Percentiles rank a stretch among this genome's conserved stretches.
phyloP scores from a whole-genome alignment of 2,888 invertebrate genomes.

The Biston stratarius region DNA sequence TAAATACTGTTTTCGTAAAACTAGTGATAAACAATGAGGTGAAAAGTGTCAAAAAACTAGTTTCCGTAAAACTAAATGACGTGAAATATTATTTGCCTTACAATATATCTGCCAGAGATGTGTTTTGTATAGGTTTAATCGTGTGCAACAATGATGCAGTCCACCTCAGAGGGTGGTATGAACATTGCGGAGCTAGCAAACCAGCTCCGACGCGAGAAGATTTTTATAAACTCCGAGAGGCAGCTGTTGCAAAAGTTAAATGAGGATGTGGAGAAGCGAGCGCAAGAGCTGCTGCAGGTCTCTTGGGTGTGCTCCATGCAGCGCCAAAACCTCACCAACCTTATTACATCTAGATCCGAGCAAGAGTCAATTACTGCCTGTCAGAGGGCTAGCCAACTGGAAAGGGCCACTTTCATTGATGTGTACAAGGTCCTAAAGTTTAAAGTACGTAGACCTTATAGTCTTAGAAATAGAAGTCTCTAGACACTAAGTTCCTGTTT shows the following conservation, averaged over 20 bases:
- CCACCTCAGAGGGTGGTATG: slow-evolving; percentile 80
- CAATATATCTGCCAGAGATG: slow-evolving; percentile 54
- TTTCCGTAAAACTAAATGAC: slow-evolving; percentile 58
- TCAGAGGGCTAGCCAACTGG: slow-evolving; percentile 84
- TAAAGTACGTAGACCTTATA: slow-evolving; percentile 85
- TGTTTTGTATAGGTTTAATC: slow-evolving; percentile 54
- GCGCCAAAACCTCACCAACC: slow-evolving; percentile 91
- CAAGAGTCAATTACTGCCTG: slow-evolving; percentile 92
- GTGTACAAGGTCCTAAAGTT: slow-evolving; percentile 94
- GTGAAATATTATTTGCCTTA: slow-evolving; percentile 58
- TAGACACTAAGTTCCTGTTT: neutral
- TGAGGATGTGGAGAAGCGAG: slow-evolving; percentile 88
- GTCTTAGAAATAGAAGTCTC: neutral
- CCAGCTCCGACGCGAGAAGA: slow-evolving; percentile 93
- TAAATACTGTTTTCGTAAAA: slow-evolving; percentile 4
- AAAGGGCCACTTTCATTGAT: slow-evolving; percentile 89
- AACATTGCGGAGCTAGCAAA: slow-evolving; percentile 82
- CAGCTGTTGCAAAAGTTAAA: slow-evolving; percentile 92
- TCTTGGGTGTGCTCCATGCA: slow-evolving; percentile 97
- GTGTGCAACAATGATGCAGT: slow-evolving; percentile 76
- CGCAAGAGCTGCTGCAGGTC: slow-evolving; percentile 87
- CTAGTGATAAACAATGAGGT: slow-evolving; percentile 48
- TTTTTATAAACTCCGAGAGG: slow-evolving; percentile 95
- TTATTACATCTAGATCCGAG: slow-evolving; percentile 91
- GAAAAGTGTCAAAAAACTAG: slow-evolving; percentile 59